Conservation (phyloP, 2,797 vertebrate genomes). For the Sebastes matsubarae region DNA sequence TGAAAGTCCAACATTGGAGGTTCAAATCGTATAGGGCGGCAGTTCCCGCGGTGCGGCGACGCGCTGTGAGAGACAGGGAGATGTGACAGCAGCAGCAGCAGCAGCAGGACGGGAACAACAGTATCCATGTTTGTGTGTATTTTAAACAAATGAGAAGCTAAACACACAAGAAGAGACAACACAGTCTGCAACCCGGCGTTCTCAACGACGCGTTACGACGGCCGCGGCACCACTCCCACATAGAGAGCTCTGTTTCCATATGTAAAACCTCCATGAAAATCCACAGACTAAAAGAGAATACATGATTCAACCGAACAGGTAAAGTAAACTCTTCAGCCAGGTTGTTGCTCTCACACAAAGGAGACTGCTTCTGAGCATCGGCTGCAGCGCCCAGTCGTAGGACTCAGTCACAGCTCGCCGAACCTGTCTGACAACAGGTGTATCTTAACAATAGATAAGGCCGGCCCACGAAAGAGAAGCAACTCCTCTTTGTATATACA, state of each 20-base stretch:
- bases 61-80: slow-evolving; percentile 82
- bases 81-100: slow-evolving; percentile 50
- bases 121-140: slow-evolving; percentile 50
- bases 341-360: slow-evolving; percentile 14
- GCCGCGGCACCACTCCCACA: slow-evolving; percentile 11
- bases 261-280: slow-evolving; percentile 23
- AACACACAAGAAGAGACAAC: slow-evolving; percentile 9
- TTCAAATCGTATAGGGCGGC: slow-evolving; percentile 96
- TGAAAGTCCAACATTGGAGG: slow-evolving; percentile 99
- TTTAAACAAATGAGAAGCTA: slow-evolving; percentile 30
- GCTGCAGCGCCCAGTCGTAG: not conserved
- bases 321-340: not conserved
- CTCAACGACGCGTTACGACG: slow-evolving; percentile 2
- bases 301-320: not conserved
- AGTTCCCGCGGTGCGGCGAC: slow-evolving; percentile 92
- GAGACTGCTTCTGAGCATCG: slow-evolving; percentile 14
- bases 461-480: slow-evolving; percentile 7
- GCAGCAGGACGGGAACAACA: not conserved
- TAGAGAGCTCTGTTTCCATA: slow-evolving; percentile 24
- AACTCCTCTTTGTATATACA: slow-evolving; percentile 20
- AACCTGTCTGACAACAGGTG: slow-evolving; percentile 71
- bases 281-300: not conserved
- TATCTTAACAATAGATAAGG: slow-evolving; percentile 56
- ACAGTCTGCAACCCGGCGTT: not conserved
- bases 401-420: slow-evolving; percentile 37